Conservation (phyloP, 2,797 vertebrate genomes). For the Pangasius djambal region DNA sequence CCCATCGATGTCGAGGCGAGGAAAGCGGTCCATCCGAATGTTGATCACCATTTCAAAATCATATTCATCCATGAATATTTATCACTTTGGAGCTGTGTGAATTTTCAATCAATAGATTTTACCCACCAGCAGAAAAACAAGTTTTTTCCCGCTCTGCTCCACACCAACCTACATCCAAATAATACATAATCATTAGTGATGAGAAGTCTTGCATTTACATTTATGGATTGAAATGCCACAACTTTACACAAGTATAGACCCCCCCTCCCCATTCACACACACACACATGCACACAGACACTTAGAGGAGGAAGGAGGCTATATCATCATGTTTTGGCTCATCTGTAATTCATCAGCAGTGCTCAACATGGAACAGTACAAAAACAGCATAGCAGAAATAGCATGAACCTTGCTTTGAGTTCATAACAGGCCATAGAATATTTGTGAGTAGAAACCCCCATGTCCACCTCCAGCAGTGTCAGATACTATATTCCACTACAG, state of each 20-base stretch:
- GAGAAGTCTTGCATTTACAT: conserved; percentile 73
- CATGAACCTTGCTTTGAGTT: conserved; percentile 41
- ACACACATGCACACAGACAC: neutral
- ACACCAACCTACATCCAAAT: conserved; percentile 72
- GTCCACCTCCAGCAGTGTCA: conserved; percentile 19
- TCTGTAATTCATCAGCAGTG: conserved; percentile 45
- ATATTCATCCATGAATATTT: conserved; percentile 77
- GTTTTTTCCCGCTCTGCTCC: conserved; percentile 51
- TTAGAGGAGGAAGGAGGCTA: conserved; percentile 16
- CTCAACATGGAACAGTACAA: conserved; percentile 39
- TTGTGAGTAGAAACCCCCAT: conserved; percentile 42
- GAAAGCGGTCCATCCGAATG: conserved; percentile 63
- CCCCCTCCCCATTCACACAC: neutral
- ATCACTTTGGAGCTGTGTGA: conserved; percentile 68
- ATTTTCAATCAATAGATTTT: conserved; percentile 78
- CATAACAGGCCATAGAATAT: conserved; percentile 48
- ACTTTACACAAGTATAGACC: conserved; percentile 56
- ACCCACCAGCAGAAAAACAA: conserved; percentile 70
- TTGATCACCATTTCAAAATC: conserved; percentile 72
- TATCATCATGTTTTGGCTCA: conserved; percentile 46
- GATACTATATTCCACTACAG: conserved; percentile 32
- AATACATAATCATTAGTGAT: conserved; percentile 80
- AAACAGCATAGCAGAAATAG: conserved; percentile 38
- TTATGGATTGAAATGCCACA: conserved; percentile 75
- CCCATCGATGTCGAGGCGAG: conserved; percentile 50